A percentile compares a stretch with the other conserved stretches of the same genome.
These are phyloP conservation scores for Drosophila formosana DNA, from an alignment of 2,888 invertebrate species.

Conservation along the genomic window DNA sequence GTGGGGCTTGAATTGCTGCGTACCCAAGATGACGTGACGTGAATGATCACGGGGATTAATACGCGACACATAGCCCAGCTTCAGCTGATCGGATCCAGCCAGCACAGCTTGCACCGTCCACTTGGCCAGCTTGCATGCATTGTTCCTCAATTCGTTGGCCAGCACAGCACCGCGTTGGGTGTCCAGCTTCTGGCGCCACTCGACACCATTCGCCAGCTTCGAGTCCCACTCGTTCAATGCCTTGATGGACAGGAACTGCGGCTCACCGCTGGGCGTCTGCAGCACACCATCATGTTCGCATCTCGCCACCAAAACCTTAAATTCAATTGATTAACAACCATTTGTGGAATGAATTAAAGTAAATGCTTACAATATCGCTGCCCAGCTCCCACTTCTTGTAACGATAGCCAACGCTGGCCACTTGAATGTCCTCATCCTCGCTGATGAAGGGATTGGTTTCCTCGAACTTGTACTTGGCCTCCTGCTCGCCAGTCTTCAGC, in stretches of 20 bases:
- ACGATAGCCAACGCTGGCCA: slow-evolving; percentile 98
- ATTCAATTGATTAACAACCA: background rate
- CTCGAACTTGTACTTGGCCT: slow-evolving; percentile 95
- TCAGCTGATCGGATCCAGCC: slow-evolving; percentile 98
- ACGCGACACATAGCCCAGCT: slow-evolving; percentile 99
- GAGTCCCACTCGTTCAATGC: slow-evolving; percentile 99
- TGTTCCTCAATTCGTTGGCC: slow-evolving; percentile 99
- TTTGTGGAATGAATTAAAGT: background rate
- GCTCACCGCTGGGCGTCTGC: slow-evolving; percentile 94
- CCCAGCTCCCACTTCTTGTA: slow-evolving; percentile 99
- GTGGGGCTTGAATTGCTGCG: slow-evolving; percentile 98
- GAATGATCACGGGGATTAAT: slow-evolving; percentile 96
- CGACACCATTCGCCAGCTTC: slow-evolving; percentile 97
- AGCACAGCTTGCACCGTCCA: slow-evolving; percentile 98
- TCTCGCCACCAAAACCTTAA: slow-evolving; percentile 92
- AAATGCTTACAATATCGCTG: slow-evolving; percentile 91
- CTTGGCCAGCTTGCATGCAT: slow-evolving; percentile 99
- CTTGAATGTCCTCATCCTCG: slow-evolving; percentile 96
- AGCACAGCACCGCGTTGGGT: slow-evolving; percentile 99
- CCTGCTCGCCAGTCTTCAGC: slow-evolving; percentile 89
- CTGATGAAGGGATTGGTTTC: slow-evolving; percentile 97
- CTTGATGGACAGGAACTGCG: slow-evolving; percentile 97
- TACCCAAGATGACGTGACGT: slow-evolving; percentile 98
- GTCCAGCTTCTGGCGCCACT: slow-evolving; percentile 99
- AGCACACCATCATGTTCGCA: slow-evolving; percentile 99